These are phyloP conservation scores for Amphibalanus amphitrite DNA, from an alignment of 1,140 invertebrate genomes.

Conservation along the genomic window DNA sequence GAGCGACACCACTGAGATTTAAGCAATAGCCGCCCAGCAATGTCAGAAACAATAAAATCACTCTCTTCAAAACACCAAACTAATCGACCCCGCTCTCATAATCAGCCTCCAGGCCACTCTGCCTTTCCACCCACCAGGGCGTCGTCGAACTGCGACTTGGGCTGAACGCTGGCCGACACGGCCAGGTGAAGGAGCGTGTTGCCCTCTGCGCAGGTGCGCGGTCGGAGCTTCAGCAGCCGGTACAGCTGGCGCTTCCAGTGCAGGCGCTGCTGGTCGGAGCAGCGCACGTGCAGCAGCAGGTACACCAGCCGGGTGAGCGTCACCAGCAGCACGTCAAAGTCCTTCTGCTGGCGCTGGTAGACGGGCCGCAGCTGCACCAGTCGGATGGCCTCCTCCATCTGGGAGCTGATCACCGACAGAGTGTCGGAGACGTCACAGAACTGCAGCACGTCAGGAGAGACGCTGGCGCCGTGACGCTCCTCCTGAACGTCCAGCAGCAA, in stretches of 20 bases:
- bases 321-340: constrained; percentile 44
- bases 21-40: too few species aligned
- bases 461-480: constrained; percentile 38
- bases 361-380: constrained; percentile 46
- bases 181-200: constrained; percentile 38
- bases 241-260: constrained; percentile 12
- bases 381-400: constrained; percentile 37
- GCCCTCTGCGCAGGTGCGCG: constrained; percentile 46
- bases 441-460: constrained; percentile 36
- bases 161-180: background rate
- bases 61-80: too few species aligned
- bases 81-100: too few species aligned
- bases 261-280: constrained; percentile 29
- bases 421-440: constrained; percentile 52
- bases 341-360: constrained; percentile 57
- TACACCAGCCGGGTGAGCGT: constrained; percentile 64
- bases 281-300: constrained; percentile 43
- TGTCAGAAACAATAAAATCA: too few species aligned
- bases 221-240: constrained; percentile 30
- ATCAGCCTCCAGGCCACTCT: too few species aligned
- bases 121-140: background rate
- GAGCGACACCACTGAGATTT: too few species aligned
- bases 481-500: constrained; percentile 59
- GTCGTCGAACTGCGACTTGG: background rate
- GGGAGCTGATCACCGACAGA: constrained; percentile 42